A percentile compares a stretch with the other conserved stretches of the same genome.
phyloP scores from a whole-genome alignment of 53 echinoderm and acorn worm species.

The Paelopatides confundens region DNA sequence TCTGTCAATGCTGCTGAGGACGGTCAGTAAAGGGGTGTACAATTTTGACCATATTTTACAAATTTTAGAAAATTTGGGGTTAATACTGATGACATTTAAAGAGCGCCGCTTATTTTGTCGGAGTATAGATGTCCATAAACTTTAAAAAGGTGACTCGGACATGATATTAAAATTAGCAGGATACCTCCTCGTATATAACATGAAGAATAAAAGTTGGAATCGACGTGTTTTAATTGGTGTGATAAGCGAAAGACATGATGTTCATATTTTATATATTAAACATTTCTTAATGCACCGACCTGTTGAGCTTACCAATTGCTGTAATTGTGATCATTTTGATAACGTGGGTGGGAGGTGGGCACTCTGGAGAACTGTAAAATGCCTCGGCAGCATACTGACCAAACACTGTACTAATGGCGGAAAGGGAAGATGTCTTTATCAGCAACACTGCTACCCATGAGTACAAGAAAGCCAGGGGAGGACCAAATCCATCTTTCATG shows the following conservation, averaged over 20 bases:
- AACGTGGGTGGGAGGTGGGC: slow-evolving; percentile 14
- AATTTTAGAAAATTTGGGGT: too few relatives aligned
- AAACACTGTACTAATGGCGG: neutral
- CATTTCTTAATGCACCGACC: slow-evolving; percentile 71
- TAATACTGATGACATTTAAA: too few relatives aligned
- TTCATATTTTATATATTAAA: too few relatives aligned
- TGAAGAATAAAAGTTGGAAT: too few relatives aligned
- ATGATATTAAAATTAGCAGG: too few relatives aligned
- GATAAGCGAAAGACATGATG: slow-evolving; percentile 39
- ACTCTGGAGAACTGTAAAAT: slow-evolving; percentile 27
- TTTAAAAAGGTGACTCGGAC: neutral
- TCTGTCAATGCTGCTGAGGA: too few relatives aligned
- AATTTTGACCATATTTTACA: too few relatives aligned
- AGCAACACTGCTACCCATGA: slow-evolving; percentile 72
- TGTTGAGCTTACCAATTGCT: slow-evolving; percentile 39
- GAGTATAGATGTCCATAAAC: too few relatives aligned
- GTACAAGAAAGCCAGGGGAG: slow-evolving; percentile 71
- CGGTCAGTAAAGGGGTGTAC: too few relatives aligned
- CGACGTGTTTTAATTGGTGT: too few relatives aligned
- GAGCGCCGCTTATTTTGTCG: too few relatives aligned
- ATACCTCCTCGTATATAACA: too few relatives aligned
- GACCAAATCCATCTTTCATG: slow-evolving; percentile 74
- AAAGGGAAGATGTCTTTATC: slow-evolving; percentile 11
- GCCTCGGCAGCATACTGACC: slow-evolving; percentile 28
- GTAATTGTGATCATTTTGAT: slow-evolving; percentile 12